Evolutionary conservation across 2,888 invertebrate species (phyloP).

Genomic region (Eupeodes luniger): DNA sequence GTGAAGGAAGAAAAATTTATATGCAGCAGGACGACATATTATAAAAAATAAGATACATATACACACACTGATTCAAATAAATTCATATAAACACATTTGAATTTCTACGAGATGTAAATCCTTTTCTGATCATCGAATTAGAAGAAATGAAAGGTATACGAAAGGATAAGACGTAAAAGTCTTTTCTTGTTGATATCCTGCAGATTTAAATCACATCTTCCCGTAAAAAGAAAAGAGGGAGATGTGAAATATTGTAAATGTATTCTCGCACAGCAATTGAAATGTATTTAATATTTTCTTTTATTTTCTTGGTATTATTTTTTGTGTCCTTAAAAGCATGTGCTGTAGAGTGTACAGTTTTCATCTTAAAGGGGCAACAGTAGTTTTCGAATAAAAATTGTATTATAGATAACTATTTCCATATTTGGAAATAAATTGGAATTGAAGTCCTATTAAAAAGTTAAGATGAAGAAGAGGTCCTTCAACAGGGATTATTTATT

Average conservation of each 20-base stretch:
- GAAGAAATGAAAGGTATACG: conserved; percentile 64
- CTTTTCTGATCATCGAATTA: conserved; percentile 72
- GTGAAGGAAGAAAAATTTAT: conserved; percentile 43
- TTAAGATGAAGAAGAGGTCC: neutral
- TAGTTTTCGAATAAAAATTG: conserved; percentile 12
- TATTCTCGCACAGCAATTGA: conserved; percentile 52
- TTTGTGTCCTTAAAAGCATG: neutral
- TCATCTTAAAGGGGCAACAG: conserved; percentile 16
- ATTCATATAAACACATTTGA: conserved; percentile 48
- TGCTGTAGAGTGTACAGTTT: neutral
- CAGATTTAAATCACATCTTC: conserved; percentile 66
- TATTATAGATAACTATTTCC: conserved; percentile 37
- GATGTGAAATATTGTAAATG: conserved; percentile 40
- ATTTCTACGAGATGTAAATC: conserved; percentile 69
- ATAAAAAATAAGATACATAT: neutral
- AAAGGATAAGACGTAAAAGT: conserved; percentile 67
- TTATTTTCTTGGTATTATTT: conserved; percentile 9
- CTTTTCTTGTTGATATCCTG: conserved; percentile 68
- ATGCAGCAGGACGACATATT: conserved; percentile 25
- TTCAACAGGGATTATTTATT: neutral
- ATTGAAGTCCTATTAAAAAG: conserved; percentile 51
- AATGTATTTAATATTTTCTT: conserved; percentile 56
- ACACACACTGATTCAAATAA: neutral
- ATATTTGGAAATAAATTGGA: conserved; percentile 67
- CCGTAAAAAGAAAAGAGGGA: neutral